These are phyloP conservation scores for Oreonectes daqikongensis DNA, from an alignment of 2,797 vertebrate species.

Conservation along the genomic window DNA sequence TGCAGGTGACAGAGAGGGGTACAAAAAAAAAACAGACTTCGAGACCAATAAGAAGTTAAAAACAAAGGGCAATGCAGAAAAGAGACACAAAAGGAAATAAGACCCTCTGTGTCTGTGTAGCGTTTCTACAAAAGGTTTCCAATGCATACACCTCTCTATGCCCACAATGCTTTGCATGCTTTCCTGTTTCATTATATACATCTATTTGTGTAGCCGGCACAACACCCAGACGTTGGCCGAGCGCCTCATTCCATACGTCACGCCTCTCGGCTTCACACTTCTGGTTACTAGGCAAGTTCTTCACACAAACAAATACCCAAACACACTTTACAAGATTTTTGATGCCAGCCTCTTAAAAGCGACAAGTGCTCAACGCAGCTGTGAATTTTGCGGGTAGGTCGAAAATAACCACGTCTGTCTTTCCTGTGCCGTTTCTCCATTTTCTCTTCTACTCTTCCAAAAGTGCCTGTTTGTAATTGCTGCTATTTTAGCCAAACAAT, in stretches of 20 bases:
- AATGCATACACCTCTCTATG: background rate
- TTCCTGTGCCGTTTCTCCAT: background rate
- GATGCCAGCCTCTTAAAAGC: background rate
- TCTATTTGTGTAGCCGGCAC: background rate
- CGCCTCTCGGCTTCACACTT: slow-evolving; percentile 13
- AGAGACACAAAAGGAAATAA: background rate
- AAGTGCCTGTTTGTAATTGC: slow-evolving; percentile 57
- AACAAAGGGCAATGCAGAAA: background rate
- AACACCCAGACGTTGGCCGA: background rate
- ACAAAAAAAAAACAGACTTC: background rate
- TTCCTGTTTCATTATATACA: slow-evolving; percentile 36
- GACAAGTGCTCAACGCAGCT: slow-evolving; percentile 21
- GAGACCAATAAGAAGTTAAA: background rate
- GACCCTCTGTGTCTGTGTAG: background rate
- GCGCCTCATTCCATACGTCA: background rate
- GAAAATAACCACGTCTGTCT: slow-evolving; percentile 12
- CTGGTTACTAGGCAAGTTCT: slow-evolving; percentile 33
- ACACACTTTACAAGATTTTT: slow-evolving; percentile 11
- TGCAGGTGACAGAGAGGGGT: background rate
- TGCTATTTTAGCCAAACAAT: slow-evolving; percentile 69
- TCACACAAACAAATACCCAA: slow-evolving; percentile 10
- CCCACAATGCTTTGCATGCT: slow-evolving; percentile 1
- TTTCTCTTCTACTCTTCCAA: background rate
- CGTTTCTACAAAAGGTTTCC: background rate
- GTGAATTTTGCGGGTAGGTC: slow-evolving; percentile 11